phyloP scores from a whole-genome alignment of 2,113 vertebrate species.

The Phalacrocorax brasilianus region DNA sequence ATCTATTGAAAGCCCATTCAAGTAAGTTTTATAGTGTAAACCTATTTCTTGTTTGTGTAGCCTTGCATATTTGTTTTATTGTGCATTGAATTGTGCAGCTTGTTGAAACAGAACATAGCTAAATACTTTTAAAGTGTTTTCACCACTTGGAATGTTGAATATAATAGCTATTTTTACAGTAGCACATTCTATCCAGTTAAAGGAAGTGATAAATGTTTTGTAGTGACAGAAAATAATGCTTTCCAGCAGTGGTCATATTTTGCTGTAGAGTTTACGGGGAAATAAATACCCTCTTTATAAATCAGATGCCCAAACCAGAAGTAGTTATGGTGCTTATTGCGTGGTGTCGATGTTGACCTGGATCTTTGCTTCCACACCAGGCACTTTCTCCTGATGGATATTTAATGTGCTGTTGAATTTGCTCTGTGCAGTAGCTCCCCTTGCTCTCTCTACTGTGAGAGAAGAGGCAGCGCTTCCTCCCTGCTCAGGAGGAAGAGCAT shows the following conservation, averaged over 20 bases:
- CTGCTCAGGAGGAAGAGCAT: background rate
- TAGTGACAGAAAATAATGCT: background rate
- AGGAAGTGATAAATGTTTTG: background rate
- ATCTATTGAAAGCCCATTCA: conserved; percentile 99
- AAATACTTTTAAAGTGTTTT: background rate
- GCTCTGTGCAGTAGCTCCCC: background rate
- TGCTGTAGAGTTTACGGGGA: background rate
- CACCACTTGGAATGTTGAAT: background rate
- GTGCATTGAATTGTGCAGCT: background rate
- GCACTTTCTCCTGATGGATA: background rate
- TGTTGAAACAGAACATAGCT: background rate
- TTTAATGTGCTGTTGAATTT: background rate
- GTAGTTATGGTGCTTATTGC: background rate
- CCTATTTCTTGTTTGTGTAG: background rate
- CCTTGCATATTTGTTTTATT: background rate
- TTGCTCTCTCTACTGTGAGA: background rate
- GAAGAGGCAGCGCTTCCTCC: background rate
- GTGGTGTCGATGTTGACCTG: background rate
- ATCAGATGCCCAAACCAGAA: background rate
- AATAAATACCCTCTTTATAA: background rate
- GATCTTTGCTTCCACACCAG: background rate
- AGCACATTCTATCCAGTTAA: background rate
- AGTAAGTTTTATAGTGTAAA: conserved; percentile 77
- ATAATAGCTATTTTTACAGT: background rate
- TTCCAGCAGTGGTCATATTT: background rate